Percentiles rank a stretch among this genome's conserved stretches.
These are phyloP conservation scores for Cataglyphis rosenhaueri DNA, from an alignment of 2,888 invertebrate genomes.

Conservation along the genomic window DNA sequence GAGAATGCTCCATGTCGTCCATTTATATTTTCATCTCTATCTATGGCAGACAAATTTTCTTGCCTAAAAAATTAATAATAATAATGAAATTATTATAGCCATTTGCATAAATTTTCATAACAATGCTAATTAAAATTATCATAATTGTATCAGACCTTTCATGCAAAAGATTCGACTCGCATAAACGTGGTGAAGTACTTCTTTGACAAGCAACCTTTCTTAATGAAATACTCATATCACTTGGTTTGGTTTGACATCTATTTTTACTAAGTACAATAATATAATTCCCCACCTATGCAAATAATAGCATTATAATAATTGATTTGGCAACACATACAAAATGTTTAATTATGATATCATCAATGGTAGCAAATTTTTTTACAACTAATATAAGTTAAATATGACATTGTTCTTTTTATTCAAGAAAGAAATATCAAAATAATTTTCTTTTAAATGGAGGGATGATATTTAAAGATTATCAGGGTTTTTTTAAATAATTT, in stretches of 20 bases:
- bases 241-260: constrained; percentile 77
- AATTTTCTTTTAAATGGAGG: background rate
- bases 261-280: constrained; percentile 90
- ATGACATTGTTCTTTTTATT: background rate
- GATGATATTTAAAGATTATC: background rate
- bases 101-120: constrained; percentile 1
- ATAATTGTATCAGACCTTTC: constrained; percentile 74
- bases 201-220: constrained; percentile 78
- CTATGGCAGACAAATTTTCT: constrained; percentile 86
- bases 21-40: constrained; percentile 91
- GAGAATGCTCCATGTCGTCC: constrained; percentile 88
- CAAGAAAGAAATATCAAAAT: background rate
- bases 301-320: constrained; percentile 24
- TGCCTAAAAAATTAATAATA: constrained; percentile 78
- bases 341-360: background rate
- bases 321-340: background rate
- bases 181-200: constrained; percentile 64
- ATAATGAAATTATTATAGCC: constrained; percentile 15
- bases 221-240: constrained; percentile 80
- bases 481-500: background rate
- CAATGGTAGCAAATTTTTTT: background rate
- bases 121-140: background rate
- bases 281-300: constrained; percentile 89
- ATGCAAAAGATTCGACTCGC: constrained; percentile 63
- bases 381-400: background rate